These are phyloP conservation scores for Andrena camellia DNA, from an alignment of 2,888 invertebrate species.

Conservation along the genomic window DNA sequence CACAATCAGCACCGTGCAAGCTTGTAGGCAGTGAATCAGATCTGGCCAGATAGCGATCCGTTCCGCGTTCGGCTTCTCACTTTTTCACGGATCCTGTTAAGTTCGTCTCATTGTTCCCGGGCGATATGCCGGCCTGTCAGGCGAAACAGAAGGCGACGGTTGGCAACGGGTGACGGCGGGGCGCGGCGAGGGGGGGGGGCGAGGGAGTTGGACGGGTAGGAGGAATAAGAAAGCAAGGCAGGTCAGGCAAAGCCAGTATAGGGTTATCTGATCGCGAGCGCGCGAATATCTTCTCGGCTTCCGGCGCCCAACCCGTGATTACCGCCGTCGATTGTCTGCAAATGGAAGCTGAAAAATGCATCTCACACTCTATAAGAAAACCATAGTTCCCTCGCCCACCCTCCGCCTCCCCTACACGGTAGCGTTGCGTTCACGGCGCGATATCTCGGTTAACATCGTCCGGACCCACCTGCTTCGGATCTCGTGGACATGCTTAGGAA, in stretches of 20 bases:
- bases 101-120: conserved; percentile 68
- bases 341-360: conserved; percentile 80
- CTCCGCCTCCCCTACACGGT: conserved; percentile 10
- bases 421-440: conserved; percentile 11
- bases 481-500: conserved; percentile 21
- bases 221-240: conserved; percentile 67
- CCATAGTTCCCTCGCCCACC: conserved; percentile 39
- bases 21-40: conserved; percentile 43
- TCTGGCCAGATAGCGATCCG: conserved; percentile 51
- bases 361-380: conserved; percentile 74
- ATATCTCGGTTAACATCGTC: conserved; percentile 49
- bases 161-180: conserved; percentile 29
- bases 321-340: conserved; percentile 81
- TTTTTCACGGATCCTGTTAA: conserved; percentile 45
- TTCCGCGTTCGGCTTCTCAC: conserved; percentile 54
- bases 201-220: conserved; percentile 16
- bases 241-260: conserved; percentile 71
- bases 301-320: conserved; percentile 81
- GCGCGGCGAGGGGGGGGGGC: not conserved
- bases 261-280: conserved; percentile 81
- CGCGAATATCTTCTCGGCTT: conserved; percentile 81
- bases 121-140: conserved; percentile 52
- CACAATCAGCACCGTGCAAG: conserved; percentile 40
- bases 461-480: conserved; percentile 44
- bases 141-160: conserved; percentile 52